Evolutionary conservation across 2,888 invertebrate species (phyloP).

Genomic region (Heteropelma amictum): DNA sequence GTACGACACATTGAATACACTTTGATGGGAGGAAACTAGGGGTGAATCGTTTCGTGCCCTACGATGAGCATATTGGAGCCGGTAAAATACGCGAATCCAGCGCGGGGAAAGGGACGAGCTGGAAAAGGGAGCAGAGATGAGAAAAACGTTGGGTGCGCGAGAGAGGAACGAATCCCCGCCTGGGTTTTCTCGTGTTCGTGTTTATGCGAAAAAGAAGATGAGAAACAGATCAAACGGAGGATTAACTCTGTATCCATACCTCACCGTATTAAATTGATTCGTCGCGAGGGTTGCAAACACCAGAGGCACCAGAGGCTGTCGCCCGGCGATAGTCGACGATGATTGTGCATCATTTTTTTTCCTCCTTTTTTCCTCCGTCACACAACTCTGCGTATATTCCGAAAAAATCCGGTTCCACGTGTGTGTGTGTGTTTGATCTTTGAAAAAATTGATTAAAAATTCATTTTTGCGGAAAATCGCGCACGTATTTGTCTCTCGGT

Average conservation of each 20-base stretch:
- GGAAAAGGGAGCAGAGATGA: background rate
- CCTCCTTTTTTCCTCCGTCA: background rate
- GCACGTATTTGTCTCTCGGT: background rate
- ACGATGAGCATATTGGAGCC: constrained; percentile 10
- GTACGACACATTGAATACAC: background rate
- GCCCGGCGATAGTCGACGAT: constrained; percentile 4
- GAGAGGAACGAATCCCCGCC: constrained; percentile 24
- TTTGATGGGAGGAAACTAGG: constrained; percentile 15
- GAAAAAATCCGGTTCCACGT: too few relatives aligned
- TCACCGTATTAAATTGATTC: constrained; percentile 33
- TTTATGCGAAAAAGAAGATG: constrained; percentile 17
- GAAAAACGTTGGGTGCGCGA: background rate
- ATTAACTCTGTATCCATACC: constrained; percentile 65
- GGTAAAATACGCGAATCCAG: constrained; percentile 4
- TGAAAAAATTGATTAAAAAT: background rate
- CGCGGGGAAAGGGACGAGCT: background rate
- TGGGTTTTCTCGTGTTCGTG: constrained; percentile 30
- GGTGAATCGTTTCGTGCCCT: constrained; percentile 33
- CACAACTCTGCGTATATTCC: background rate
- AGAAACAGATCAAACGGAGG: constrained; percentile 63
- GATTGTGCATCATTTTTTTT: constrained; percentile 17
- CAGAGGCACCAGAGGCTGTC: too few relatives aligned
- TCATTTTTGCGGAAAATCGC: background rate
- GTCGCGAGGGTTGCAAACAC: constrained; percentile 28
- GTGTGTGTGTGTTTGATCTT: too few relatives aligned